A percentile compares a stretch with the other conserved stretches of the same genome.
Conservation (phyloP, 2,888 invertebrate genomes). For the Bembecia ichneumoniformis region DNA sequence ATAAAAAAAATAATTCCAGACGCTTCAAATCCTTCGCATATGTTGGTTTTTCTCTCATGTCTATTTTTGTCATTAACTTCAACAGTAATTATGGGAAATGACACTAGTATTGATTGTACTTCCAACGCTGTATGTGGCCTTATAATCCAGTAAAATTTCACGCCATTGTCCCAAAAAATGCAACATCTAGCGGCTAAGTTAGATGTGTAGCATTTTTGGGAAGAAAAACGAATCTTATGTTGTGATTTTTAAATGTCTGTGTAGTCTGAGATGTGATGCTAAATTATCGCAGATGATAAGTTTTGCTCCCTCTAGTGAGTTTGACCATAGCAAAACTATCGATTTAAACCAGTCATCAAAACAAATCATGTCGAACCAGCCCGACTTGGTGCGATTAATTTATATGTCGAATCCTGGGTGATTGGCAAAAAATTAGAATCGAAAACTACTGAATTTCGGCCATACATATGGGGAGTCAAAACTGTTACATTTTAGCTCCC, state of each 20-base stretch:
- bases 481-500: no score
- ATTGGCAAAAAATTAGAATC: no score
- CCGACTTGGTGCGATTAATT: neutral
- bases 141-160: constrained; percentile 1
- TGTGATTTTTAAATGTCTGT: constrained; percentile 1
- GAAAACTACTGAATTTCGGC: no score
- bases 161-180: constrained; percentile 1
- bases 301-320: constrained; percentile 2
- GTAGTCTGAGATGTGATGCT: constrained; percentile 3
- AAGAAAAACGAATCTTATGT: constrained; percentile 6
- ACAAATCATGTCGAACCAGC: neutral
- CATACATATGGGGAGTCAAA: no score
- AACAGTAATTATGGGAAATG: constrained; percentile 2
- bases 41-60: neutral
- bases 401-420: no score
- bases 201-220: neutral
- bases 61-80: neutral
- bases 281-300: constrained; percentile 11
- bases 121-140: neutral
- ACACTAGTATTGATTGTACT: constrained; percentile 1
- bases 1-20: no score
- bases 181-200: neutral
- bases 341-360: neutral
- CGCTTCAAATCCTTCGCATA: constrained; percentile 1
- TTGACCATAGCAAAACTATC: constrained; percentile 3